Percentiles rank a stretch among this genome's conserved stretches.
These are phyloP conservation scores for Anguilla anguilla DNA, from an alignment of 2,797 vertebrate species.

Conservation along the genomic window DNA sequence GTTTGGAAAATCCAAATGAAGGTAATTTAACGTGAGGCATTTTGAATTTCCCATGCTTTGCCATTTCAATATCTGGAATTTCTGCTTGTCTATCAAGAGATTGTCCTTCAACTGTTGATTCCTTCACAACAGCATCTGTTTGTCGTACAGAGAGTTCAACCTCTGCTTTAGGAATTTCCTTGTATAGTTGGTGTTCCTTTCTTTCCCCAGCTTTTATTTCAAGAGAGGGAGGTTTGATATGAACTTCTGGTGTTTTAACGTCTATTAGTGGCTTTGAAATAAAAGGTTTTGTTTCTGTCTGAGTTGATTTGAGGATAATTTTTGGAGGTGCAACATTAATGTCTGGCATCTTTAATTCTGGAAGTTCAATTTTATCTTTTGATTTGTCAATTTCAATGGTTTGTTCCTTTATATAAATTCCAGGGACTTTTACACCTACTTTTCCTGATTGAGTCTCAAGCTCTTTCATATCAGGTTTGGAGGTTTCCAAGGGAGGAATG, in stretches of 20 bases:
- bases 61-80: not conserved
- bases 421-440: slow-evolving; percentile 43
- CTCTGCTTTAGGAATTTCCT: not conserved
- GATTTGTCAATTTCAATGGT: slow-evolving; percentile 44
- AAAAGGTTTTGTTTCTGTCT: not conserved
- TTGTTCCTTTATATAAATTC: slow-evolving; percentile 23
- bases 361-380: slow-evolving; percentile 26
- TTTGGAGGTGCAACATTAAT: slow-evolving; percentile 25
- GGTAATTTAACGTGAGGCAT: slow-evolving; percentile 29
- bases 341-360: slow-evolving; percentile 37
- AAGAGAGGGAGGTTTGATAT: not conserved
- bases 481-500: not conserved
- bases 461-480: slow-evolving; percentile 39
- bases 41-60: fast-evolving
- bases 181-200: not conserved
- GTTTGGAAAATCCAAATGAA: slow-evolving; percentile 16
- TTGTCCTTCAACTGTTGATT: slow-evolving; percentile 7
- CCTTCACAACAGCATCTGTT: slow-evolving; percentile 8
- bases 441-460: slow-evolving; percentile 10
- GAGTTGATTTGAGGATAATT: not conserved
- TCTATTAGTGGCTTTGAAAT: slow-evolving; percentile 29
- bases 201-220: not conserved
- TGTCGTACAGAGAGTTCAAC: not conserved
- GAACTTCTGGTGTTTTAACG: slow-evolving; percentile 33
- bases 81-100: slow-evolving; percentile 29